Percentiles rank a stretch among this genome's conserved stretches.
phyloP scores from a whole-genome alignment of 2,113 vertebrate species.

The Mastomys natalensis region DNA sequence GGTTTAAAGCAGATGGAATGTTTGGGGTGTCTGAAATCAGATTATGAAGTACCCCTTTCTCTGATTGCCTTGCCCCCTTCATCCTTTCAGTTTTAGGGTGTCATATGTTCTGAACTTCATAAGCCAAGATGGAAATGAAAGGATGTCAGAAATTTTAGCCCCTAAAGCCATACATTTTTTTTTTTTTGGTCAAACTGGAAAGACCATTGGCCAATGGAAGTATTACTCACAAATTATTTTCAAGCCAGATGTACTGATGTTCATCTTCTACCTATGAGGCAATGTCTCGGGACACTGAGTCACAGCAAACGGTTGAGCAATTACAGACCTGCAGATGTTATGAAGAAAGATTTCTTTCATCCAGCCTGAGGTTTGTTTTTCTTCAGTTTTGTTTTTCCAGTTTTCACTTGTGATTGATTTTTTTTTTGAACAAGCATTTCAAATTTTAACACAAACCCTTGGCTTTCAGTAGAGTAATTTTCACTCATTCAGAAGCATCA shows the following conservation, averaged over 20 bases:
- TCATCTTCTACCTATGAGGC: slow-evolving; percentile 75
- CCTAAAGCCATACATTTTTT: not conserved
- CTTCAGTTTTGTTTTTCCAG: not conserved
- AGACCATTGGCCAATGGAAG: slow-evolving; percentile 37
- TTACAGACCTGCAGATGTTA: slow-evolving; percentile 72
- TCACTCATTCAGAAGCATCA: not conserved
- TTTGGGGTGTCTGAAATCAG: slow-evolving; percentile 23
- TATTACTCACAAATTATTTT: slow-evolving; percentile 76
- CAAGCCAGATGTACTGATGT: slow-evolving; percentile 68
- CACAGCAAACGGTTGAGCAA: slow-evolving; percentile 70
- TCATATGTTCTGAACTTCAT: not conserved
- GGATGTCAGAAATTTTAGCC: slow-evolving; percentile 8
- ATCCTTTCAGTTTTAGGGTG: not conserved
- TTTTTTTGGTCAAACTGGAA: slow-evolving; percentile 43
- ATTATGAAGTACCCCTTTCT: no score
- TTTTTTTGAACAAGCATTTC: not conserved
- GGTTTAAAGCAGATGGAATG: not conserved
- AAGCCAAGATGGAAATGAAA: slow-evolving; percentile 11
- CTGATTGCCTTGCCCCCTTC: not conserved
- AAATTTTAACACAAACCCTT: slow-evolving; percentile 5
- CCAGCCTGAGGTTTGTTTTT: not conserved
- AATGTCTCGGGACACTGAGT: slow-evolving; percentile 77
- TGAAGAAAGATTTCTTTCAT: slow-evolving; percentile 47
- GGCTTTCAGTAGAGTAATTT: not conserved
- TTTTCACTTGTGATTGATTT: not conserved